phyloP scores from a whole-genome alignment of 1,140 invertebrate genomes.

The Adelges cooleyi region DNA sequence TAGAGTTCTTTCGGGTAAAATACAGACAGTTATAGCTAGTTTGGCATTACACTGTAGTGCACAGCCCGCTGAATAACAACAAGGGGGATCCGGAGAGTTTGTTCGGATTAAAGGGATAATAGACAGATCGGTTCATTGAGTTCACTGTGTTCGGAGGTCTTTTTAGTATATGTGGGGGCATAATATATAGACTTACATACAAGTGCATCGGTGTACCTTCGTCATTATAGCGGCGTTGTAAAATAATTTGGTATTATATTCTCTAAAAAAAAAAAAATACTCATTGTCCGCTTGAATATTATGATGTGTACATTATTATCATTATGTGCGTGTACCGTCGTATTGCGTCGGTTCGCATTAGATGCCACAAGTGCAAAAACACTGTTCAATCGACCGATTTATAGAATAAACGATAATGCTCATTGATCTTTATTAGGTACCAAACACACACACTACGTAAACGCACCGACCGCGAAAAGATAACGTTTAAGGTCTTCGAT shows the following conservation, averaged over 20 bases:
- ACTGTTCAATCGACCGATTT: conserved; percentile 25
- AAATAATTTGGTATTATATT: conserved; percentile 20
- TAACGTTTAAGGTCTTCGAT: background rate
- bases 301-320: too few relatives aligned
- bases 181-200: background rate
- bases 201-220: conserved; percentile 1
- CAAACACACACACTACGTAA: too few relatives aligned
- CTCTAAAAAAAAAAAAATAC: background rate
- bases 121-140: conserved; percentile 23
- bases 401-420: conserved; percentile 3
- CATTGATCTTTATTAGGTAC: too few relatives aligned
- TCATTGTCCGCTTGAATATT: conserved; percentile 3
- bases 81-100: conserved; percentile 23
- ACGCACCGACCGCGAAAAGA: conserved; percentile 2
- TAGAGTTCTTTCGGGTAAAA: background rate
- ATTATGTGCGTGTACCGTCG: background rate
- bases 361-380: conserved; percentile 27
- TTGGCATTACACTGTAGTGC: background rate
- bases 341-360: conserved; percentile 17
- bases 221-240: conserved; percentile 9
- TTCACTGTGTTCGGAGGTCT: conserved; percentile 9
- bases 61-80: conserved; percentile 20
- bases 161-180: background rate
- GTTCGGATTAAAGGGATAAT: conserved; percentile 29
- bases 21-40: conserved; percentile 23